Percentiles rank a stretch among this genome's conserved stretches.
Evolutionary conservation across 2,113 vertebrate genomes (phyloP).

Genomic region (Cynopterus brachyotis): DNA sequence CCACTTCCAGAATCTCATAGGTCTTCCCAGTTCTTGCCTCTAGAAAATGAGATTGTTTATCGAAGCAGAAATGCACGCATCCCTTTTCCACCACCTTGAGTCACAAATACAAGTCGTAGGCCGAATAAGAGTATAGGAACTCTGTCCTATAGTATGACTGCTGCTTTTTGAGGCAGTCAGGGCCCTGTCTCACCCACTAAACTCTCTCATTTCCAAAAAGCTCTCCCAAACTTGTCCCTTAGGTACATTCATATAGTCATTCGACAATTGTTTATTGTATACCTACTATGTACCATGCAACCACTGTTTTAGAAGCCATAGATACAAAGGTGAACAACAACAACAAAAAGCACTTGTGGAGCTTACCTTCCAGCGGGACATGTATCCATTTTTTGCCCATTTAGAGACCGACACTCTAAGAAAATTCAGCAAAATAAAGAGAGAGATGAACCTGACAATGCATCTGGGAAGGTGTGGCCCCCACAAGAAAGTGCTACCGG

Average conservation of each 20-base stretch:
- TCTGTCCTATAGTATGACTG: neutral
- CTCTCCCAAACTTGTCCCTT: neutral
- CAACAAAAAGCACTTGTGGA: neutral
- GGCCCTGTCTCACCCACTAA: neutral
- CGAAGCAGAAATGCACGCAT: neutral
- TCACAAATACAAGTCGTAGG: neutral
- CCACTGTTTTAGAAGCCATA: neutral
- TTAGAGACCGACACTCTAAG: neutral
- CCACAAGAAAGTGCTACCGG: neutral
- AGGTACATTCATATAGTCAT: neutral
- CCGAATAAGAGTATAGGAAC: neutral
- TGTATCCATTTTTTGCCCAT: neutral
- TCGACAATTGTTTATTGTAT: neutral
- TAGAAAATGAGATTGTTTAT: neutral
- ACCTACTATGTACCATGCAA: neutral
- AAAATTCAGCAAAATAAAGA: neutral
- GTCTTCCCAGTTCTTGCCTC: neutral
- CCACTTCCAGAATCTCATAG: neutral
- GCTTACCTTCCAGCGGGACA: neutral
- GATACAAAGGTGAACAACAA: neutral
- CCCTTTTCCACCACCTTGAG: neutral
- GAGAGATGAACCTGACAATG: neutral
- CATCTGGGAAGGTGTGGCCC: accelerated
- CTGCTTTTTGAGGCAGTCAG: neutral
- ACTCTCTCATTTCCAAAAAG: neutral